A percentile compares a stretch with the other conserved stretches of the same genome.
phyloP scores from a whole-genome alignment of 2,888 invertebrate species.

The Macrosoma leucophasiata region DNA sequence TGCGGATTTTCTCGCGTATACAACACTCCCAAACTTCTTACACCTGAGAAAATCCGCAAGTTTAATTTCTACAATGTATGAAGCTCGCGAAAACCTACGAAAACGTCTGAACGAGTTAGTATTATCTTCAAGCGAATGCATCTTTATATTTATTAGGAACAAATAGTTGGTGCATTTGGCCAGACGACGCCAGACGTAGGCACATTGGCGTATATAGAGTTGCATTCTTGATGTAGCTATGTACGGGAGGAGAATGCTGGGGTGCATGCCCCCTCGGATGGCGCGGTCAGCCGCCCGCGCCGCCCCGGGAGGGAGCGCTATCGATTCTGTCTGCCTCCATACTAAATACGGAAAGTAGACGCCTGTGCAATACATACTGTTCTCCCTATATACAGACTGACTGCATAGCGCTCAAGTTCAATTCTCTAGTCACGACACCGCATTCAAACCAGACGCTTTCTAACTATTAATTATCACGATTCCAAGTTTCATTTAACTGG shows the following conservation, averaged over 20 bases:
- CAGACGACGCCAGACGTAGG: not conserved
- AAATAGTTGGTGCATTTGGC: too few species aligned
- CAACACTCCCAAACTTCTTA: too few species aligned
- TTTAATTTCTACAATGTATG: too few species aligned
- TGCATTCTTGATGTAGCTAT: slow-evolving; percentile 7
- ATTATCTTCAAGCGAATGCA: too few species aligned
- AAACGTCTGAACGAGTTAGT: too few species aligned
- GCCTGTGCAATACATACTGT: slow-evolving; percentile 31
- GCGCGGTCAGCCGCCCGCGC: slow-evolving; percentile 41
- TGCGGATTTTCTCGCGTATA: too few species aligned
- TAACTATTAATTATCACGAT: slow-evolving; percentile 39
- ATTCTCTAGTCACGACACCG: slow-evolving; percentile 48
- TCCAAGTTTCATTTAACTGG: slow-evolving; percentile 30
- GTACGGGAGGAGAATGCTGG: slow-evolving; percentile 26
- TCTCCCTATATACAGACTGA: slow-evolving; percentile 23
- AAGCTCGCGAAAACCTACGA: too few species aligned
- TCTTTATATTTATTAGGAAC: too few species aligned
- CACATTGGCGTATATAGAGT: slow-evolving; percentile 2
- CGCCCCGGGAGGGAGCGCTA: slow-evolving; percentile 42
- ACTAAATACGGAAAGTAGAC: slow-evolving; percentile 55
- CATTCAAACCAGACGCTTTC: slow-evolving; percentile 48
- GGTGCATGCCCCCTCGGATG: slow-evolving; percentile 43
- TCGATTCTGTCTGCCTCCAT: slow-evolving; percentile 64
- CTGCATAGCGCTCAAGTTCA: slow-evolving; percentile 42
- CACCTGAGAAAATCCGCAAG: too few species aligned